Conservation (phyloP, 2,113 vertebrate genomes). For the Cyanoderma ruficeps region DNA sequence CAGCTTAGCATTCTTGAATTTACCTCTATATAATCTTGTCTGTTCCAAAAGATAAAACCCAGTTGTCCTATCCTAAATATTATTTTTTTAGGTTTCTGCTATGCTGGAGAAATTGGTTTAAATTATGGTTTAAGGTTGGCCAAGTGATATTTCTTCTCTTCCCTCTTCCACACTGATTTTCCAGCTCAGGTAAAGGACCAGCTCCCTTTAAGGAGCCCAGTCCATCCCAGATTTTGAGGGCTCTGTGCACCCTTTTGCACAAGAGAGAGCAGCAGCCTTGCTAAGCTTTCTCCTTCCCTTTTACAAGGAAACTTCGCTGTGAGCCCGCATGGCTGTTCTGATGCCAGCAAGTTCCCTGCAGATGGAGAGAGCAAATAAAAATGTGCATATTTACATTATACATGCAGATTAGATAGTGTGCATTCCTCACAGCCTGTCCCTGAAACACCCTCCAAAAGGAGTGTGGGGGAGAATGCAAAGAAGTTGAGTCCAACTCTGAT, state of each 20-base stretch:
- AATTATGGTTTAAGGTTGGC: background rate
- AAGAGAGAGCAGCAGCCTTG: background rate
- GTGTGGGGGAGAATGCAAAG: constrained; percentile 59
- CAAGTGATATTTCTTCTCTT: background rate
- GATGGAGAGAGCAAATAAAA: constrained; percentile 61
- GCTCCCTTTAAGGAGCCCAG: background rate
- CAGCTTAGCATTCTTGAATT: constrained; percentile 6
- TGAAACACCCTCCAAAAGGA: constrained; percentile 68
- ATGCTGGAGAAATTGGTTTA: background rate
- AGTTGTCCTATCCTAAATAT: background rate
- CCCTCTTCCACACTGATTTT: background rate
- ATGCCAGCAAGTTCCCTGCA: constrained; percentile 65
- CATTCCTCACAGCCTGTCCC: constrained; percentile 67
- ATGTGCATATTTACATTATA: constrained; percentile 61
- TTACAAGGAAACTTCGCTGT: constrained; percentile 3
- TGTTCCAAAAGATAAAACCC: background rate
- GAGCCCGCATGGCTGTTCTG: constrained; percentile 45
- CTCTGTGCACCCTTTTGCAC: background rate
- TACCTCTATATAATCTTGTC: background rate
- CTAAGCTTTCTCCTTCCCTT: background rate
- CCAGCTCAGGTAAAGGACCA: background rate
- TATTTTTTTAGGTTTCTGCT: background rate
- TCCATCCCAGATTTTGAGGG: background rate
- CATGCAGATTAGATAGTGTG: constrained; percentile 72
- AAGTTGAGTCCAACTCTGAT: constrained; percentile 28